Base-by-base conservation (phyloP, 2,888 invertebrate genomes). In the Yponomeuta sedellus region DNA sequence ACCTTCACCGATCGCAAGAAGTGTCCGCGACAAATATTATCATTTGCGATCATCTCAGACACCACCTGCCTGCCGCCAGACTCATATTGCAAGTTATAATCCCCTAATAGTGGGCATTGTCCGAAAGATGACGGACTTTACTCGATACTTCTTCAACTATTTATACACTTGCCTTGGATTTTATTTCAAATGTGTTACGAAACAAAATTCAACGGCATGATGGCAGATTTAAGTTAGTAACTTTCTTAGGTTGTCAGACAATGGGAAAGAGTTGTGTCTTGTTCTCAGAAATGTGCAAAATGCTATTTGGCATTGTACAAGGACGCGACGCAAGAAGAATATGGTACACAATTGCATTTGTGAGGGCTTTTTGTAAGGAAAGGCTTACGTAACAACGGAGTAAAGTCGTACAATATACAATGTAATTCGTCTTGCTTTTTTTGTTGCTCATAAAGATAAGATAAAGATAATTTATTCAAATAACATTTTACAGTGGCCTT, bases 81-180 rank as follows among this genome's bases (percentile, higher is more conserved):
- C 40, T 64, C 64, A 44, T 64, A 64, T 64, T 64, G 64, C 64
- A 40, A 64, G n/a, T 64, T 34, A 64, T 64, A 64, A 64, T 64
- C 64, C 25, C 0, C 64, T 25, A 64, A 64, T 64, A 64, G 64
- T 64, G 25, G 64, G 64, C 64, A 64, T 64, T 64, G 64, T 64
- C 64, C 64, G 44, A 64, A 52, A n/a, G 44, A 52, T 64, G 64
- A 64, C 25, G 64, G 64, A 64, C 64, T 11, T 39, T 28, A 22
- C 16, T 3, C 25, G 12, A 22, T 52, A 4, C 52, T 5, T 52
- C 52, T 64, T 44, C 11, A 20, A 12, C n/a, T 25, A 25, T 1
- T 20, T 11, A 11, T 4, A 44, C 44, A 64, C 52, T 16, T 16
- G 22, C 0, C 64, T 22, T 22, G 16, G 52, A 40, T 44, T 64